Conservation (phyloP, 2,888 invertebrate species). For the Gisinianus flammeolus region DNA sequence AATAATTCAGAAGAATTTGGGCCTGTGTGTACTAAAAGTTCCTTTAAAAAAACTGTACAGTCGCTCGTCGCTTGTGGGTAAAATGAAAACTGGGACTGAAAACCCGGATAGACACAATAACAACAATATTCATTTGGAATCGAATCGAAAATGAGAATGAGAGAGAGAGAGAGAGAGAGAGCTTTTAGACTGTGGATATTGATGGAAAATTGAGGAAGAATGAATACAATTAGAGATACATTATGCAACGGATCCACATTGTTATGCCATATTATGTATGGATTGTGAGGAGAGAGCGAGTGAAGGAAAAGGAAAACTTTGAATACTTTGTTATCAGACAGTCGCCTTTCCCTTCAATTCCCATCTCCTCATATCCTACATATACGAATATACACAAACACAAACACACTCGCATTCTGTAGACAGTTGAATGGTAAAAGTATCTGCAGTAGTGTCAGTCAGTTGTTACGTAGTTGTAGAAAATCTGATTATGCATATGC, state of each 20-base stretch:
- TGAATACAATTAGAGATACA: constrained; percentile 9
- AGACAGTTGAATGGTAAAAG: constrained; percentile 12
- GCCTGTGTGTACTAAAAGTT: too few relatives aligned
- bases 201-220: constrained; percentile 19
- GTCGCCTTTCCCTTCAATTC: not conserved
- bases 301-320: not conserved
- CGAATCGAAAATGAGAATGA: too few relatives aligned
- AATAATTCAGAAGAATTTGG: too few relatives aligned
- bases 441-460: not conserved
- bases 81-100: too few relatives aligned
- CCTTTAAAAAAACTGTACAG: too few relatives aligned
- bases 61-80: too few relatives aligned
- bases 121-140: too few relatives aligned
- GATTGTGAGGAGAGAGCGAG: not conserved
- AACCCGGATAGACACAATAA: too few relatives aligned
- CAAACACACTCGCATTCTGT: too few relatives aligned
- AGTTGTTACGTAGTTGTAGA: not conserved
- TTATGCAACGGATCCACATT: not conserved
- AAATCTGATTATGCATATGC: constrained; percentile 4
- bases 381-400: not conserved
- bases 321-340: not conserved
- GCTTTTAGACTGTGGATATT: not conserved
- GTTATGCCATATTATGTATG: not conserved
- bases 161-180: too few relatives aligned
- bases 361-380: not conserved